phyloP scores from a whole-genome alignment of 1,140 invertebrate species.

The Nephotettix cincticeps region DNA sequence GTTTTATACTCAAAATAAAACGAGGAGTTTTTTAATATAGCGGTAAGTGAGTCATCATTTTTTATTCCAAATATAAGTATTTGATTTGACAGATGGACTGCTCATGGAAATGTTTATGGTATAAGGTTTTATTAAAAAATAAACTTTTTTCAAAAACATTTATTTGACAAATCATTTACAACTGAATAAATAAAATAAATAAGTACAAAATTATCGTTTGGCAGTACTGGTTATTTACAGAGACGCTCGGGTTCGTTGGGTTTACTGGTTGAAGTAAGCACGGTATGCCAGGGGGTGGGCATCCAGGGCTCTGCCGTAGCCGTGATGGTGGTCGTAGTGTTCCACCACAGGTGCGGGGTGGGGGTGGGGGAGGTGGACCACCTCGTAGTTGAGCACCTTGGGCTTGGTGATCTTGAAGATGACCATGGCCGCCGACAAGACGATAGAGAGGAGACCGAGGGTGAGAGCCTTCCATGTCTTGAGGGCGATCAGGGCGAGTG shows the following conservation, averaged over 20 bases:
- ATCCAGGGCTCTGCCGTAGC: slow-evolving; percentile 57
- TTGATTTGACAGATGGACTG: too few species aligned
- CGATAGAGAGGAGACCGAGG: slow-evolving; percentile 77
- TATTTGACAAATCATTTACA: too few species aligned
- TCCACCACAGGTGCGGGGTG: slow-evolving; percentile 51
- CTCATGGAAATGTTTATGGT: too few species aligned
- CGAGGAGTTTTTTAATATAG: too few species aligned
- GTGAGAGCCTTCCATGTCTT: slow-evolving; percentile 87
- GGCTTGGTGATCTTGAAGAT: slow-evolving; percentile 84
- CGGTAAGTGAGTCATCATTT: too few species aligned
- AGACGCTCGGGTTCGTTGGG: neutral
- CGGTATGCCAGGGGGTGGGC: slow-evolving; percentile 66
- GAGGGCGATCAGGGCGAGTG: slow-evolving; percentile 75
- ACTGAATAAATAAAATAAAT: slow-evolving; percentile 15
- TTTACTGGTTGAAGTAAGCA: slow-evolving; percentile 48
- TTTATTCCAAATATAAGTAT: too few species aligned
- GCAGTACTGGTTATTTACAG: neutral
- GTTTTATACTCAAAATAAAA: too few species aligned
- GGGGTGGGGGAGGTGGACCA: slow-evolving; percentile 66
- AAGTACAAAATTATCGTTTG: neutral
- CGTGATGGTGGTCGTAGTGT: slow-evolving; percentile 60
- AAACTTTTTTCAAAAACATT: too few species aligned
- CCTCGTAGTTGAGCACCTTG: slow-evolving; percentile 77
- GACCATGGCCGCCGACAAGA: slow-evolving; percentile 64
- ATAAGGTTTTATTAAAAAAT: too few species aligned